Evolutionary conservation across 2,888 invertebrate genomes (phyloP), one percentile per base, ranked within the genome.

Genomic region (Trypoxylon attenuatum): DNA sequence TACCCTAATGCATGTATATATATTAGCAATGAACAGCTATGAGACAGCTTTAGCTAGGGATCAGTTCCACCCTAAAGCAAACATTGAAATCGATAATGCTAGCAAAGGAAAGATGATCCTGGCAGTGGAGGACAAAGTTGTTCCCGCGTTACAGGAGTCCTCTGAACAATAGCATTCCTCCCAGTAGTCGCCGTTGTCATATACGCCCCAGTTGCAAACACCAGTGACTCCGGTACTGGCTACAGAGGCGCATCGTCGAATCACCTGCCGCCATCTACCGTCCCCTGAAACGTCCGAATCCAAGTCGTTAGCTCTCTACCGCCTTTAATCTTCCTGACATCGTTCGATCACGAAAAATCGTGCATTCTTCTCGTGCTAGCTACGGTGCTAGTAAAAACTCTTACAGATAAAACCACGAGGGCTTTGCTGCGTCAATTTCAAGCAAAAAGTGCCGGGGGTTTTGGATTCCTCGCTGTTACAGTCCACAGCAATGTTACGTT

Each of bases 121-220:
- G 10, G 69, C 41, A 3, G 61, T 27, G 0, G 68, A 65, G 6
- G 62, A 21, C 13, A 79, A 56, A 33, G 58, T 71, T n/a, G 82
- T 63, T n/a, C 83, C 78, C 52, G 70, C 78, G 83, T 98, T 98
- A 84, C 98, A 98, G 70, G 94, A 94, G 82, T 98, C 97, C 60
- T 93, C 91, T 0, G 96, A 94, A 85, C 98, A 98, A 83, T 98
- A 98, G 82, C 98, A 98, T 82, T 97, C 96, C 85, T 98, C 97
- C 95, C 96, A 97, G 85, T 97, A 98, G 0, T 95, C 95, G 2
- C 98, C 98, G 78, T 97, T 97, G 71, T 95, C 94, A 77, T 95
- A 93, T 55, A 98, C 95, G 15, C 96, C 96, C 98, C 98, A 98
- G 83, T 97, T 96, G 82, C 98, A 98, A 0, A 98, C 97, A 54